A percentile compares a stretch with the other conserved stretches of the same genome.
Evolutionary conservation across 2,113 vertebrate species (phyloP).

Genomic region (Phoxinus phoxinus): DNA sequence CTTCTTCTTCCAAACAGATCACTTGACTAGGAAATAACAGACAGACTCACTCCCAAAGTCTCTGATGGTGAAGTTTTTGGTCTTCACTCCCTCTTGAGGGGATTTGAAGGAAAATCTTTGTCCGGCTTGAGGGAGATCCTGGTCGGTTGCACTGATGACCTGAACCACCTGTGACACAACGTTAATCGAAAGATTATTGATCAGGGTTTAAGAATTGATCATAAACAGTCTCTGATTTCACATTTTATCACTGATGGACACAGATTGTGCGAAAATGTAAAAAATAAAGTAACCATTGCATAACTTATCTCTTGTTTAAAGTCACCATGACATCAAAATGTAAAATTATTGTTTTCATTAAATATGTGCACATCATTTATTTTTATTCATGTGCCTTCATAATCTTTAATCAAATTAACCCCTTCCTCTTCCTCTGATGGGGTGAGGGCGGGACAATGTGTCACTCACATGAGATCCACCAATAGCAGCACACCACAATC

Average conservation of each 20-base stretch:
- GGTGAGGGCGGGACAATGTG: too few relatives aligned
- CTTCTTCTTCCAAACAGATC: neutral
- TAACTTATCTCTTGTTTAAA: neutral
- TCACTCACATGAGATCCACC: too few relatives aligned
- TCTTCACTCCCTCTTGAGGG: conserved; percentile 83
- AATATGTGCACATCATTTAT: too few relatives aligned
- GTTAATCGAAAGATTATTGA: neutral
- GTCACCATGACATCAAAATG: too few relatives aligned
- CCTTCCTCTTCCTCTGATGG: too few relatives aligned
- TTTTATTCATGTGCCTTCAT: too few relatives aligned
- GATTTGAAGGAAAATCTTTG: conserved; percentile 92
- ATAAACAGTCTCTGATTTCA: neutral
- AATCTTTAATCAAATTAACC: too few relatives aligned
- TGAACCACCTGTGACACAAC: conserved; percentile 86
- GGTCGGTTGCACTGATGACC: conserved; percentile 86
- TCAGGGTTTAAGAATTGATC: neutral
- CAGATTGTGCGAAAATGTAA: neutral
- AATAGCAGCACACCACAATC: too few relatives aligned
- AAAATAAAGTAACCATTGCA: neutral
- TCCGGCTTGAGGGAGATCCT: conserved; percentile 86
- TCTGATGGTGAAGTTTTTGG: conserved; percentile 93
- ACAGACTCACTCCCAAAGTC: conserved; percentile 93
- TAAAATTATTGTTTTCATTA: too few relatives aligned
- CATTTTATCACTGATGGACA: neutral
- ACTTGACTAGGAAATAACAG: neutral